Evolutionary conservation across 2,113 vertebrate genomes (phyloP), one percentile per base, ranked within the genome.

Genomic region (Hypocryptadius cinnamomeus): DNA sequence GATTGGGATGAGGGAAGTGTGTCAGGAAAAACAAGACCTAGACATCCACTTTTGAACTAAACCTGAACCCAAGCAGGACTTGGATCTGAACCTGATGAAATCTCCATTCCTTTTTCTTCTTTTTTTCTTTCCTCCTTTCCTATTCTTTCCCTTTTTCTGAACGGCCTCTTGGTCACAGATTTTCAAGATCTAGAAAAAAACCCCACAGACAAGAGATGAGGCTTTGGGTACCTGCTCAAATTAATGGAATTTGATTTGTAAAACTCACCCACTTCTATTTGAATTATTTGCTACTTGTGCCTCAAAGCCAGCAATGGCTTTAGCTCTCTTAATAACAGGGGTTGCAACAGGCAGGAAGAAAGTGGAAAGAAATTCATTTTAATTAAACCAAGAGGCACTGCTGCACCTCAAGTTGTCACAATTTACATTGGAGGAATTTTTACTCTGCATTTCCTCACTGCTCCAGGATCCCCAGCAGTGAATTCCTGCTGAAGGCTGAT

Each of bases 21-120:
- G 76, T 95, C 82, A 96, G 95, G 57, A 74, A 95, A 94, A 91
- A 93, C 85, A 96, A 86, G 90, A 89, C 90, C 79, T 84, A 77
- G 68, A 53, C 56, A 48, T 92, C 37, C 39, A 74, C 95, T 82
- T 84, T 91, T 95, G 95, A 94, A 94, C 93, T 95, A 84, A 93
- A 86, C 76, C 76, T 96, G 96, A 96, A 95, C 94, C 93, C 82
- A 15, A 33, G 51, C 48, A 76, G 24, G 63, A 7, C 68, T 90
- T 89, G 42, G 59, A 90, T 28, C 79, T 65, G 42, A 79, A 90
- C 65, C 53, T 72, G 23, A 33, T 70, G 70, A 77, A 92, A 77
- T 9, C 8, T 70, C 11, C 4, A 20, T 57, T 66, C 33, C 5
- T 92, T 83, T 81, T 24, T 23, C 9, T 72, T 22, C 3, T 17